Evolutionary conservation across 2,888 invertebrate genomes (phyloP), one percentile per base, ranked within the genome.

Genomic region (Meandrusa payeni): DNA sequence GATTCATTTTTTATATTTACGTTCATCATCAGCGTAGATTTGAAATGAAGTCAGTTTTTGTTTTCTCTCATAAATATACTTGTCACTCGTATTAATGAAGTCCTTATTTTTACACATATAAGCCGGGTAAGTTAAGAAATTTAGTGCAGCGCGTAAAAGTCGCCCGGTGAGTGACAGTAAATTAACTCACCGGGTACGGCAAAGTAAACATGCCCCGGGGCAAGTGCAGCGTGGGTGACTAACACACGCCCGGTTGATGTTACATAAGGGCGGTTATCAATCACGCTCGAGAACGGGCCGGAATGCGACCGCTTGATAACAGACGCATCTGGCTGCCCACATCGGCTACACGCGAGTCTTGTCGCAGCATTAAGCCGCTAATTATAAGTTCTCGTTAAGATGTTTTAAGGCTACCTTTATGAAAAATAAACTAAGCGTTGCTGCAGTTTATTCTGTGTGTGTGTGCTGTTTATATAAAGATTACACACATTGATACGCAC

Each of bases 231-330:
- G 36, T 36, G 41, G 33, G 44, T 41, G 40, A 45, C 42, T 55
- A 53, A 48, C 53, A 50, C 49, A 50, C 52, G 51, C 47, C 29
- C 29, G 38, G 27, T 27, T 29, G 40, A 29, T 33, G 41, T 41
- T 44, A 42, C 41, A 37, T 40, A 38, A 36, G 31, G 42, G 26
- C 45, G 33, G 55, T 57, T 59, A 61, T 61, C 58, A 61, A 61
- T 61, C 60, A 58, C 54, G 52, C 42, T 32, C 23, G 50, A 38
- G 17, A 46, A 37, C 31, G 7, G 40, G 29, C 31, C 43, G 57
- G 58, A 58, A 58, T 57, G 57, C 54, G 48, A 46, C 40, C 47
- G 46, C 7, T 32, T 48, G 58, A 58, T 60, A 60, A 57, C 54
- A 50, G 47, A 48, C 48, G 55, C 48, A 55, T 55, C 54, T 54